Percentiles rank a stretch among this genome's conserved stretches.
phyloP scores from a whole-genome alignment of 2,113 vertebrate genomes.

The Aleadryas rufinucha region DNA sequence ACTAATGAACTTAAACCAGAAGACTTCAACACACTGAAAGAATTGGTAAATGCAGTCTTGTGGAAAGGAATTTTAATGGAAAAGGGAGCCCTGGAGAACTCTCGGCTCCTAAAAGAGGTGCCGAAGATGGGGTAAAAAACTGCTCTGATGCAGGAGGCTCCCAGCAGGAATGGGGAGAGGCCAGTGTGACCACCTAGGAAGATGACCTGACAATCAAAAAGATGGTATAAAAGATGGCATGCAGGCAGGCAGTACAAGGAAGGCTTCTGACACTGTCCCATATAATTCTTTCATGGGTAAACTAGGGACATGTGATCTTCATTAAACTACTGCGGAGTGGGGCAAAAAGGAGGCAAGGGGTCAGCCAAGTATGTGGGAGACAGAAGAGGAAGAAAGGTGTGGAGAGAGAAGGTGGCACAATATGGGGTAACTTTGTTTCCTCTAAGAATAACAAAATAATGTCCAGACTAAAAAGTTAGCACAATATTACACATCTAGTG shows the following conservation, averaged over 20 bases:
- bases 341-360: background rate
- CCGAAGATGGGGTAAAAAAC: background rate
- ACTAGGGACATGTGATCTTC: background rate
- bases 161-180: background rate
- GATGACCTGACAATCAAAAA: background rate
- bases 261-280: background rate
- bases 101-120: background rate
- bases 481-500: background rate
- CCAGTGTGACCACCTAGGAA: background rate
- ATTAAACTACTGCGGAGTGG: background rate
- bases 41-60: conserved; percentile 64
- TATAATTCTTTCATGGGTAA: background rate
- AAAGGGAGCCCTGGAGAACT: conserved; percentile 26
- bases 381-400: background rate
- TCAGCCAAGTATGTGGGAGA: background rate
- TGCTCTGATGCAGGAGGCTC: rapidly evolving
- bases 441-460: background rate
- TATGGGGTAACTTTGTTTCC: background rate
- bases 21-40: background rate
- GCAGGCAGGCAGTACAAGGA: background rate
- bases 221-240: background rate
- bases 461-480: background rate
- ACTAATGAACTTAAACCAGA: conserved; percentile 45
- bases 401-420: background rate
- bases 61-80: conserved; percentile 70